Evolutionary conservation across 2,797 vertebrate genomes (phyloP), one percentile per base, ranked within the genome.

Genomic region (Okamejei kenojei): DNA sequence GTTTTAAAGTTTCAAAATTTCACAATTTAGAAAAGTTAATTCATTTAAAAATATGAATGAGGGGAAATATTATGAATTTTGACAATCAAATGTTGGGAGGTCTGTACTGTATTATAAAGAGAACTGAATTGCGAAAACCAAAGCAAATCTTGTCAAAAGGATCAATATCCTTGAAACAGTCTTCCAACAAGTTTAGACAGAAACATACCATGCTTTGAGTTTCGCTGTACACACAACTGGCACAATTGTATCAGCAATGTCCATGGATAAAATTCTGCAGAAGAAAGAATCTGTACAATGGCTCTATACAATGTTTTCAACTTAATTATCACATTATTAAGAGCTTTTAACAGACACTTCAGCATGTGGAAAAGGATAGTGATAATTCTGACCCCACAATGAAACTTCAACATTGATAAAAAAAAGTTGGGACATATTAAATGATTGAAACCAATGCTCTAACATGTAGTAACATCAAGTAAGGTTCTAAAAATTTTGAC

Each of bases 251-350:
- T 68, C n/a, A 54, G 71, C 9, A 54, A 38, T 76, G 26, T 92
- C 38, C 90, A n/a, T 92, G 71, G 88, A 38, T 90, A 38, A 15
- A 38, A 90, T 71, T 90, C 65, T 90, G 88, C 68, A 71, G 65
- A 23, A 73, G 88, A 58, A 76, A 92, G 65, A 5, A 58, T 71
- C 38, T 6, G 5, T 54, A 54, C 45, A 54, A 54, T 54, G 11
- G 90, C 68, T 76, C 73, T 26, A 45, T 91, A 7, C 68, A 91
- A 92, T 45, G 15, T 74, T 54, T 74, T 29, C 11, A 92, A 76
- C 71, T 92, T 92, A 74, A 92, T 74, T 38, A 19, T 76, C 1
- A 13, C 73, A 23, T 92, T 73, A 91, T 32, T 91, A 65, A 73
- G 35, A 76, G 26, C 38, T 92, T 92, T 90, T 45, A 76, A 76